Evolutionary conservation across 1,140 invertebrate genomes (phyloP).

Genomic region (Oedothorax gibbosus): DNA sequence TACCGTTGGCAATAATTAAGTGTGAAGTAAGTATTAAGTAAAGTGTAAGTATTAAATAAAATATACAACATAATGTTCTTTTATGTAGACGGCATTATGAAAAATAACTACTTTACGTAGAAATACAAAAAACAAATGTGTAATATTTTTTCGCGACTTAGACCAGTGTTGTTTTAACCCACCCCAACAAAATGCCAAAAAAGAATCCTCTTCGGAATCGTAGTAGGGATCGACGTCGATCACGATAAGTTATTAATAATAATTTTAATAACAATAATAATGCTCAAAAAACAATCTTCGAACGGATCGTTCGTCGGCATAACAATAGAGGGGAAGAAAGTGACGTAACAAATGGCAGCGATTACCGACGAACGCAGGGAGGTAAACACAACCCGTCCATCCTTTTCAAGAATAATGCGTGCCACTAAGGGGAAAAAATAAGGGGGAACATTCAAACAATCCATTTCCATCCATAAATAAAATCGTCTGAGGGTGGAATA

Average conservation of each 20-base stretch:
- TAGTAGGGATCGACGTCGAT: not conserved
- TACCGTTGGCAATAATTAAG: too few relatives aligned
- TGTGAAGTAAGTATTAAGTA: too few relatives aligned
- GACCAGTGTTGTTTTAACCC: too few relatives aligned
- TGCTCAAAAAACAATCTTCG: not conserved
- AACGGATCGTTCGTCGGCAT: not conserved
- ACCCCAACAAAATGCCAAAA: too few relatives aligned
- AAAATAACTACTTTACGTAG: too few relatives aligned
- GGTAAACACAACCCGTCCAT: not conserved
- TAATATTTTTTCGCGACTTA: too few relatives aligned
- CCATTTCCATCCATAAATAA: constrained; percentile 55
- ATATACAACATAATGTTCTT: too few relatives aligned
- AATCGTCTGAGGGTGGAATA: not conserved
- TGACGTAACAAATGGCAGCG: constrained; percentile 27
- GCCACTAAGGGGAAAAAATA: not conserved
- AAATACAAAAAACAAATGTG: too few relatives aligned
- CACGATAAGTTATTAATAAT: not conserved
- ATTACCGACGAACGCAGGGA: constrained; percentile 5
- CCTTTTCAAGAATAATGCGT: not conserved
- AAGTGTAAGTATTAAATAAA: too few relatives aligned
- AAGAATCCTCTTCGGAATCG: too few relatives aligned
- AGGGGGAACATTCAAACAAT: constrained; percentile 18
- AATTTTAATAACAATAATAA: constrained; percentile 26
- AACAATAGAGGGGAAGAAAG: not conserved
- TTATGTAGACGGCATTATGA: too few relatives aligned